Evolutionary conservation across 2,797 vertebrate species (phyloP).

Genomic region (Pterois miles): DNA sequence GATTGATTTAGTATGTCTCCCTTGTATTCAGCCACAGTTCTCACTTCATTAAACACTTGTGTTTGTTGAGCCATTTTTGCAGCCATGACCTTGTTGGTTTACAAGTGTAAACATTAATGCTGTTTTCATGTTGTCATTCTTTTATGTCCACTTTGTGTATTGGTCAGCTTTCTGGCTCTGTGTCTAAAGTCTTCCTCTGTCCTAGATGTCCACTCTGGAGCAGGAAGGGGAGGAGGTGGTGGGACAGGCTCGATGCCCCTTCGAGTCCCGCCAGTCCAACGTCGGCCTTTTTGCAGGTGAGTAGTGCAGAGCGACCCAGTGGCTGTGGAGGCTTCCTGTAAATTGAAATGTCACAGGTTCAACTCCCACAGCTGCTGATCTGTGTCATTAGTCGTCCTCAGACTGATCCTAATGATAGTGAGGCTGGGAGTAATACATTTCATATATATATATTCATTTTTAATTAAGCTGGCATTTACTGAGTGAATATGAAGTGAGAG

Average conservation of each 20-base stretch:
- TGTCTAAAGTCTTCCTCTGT: slow-evolving; percentile 5
- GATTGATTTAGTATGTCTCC: slow-evolving; percentile 14
- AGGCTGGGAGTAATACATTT: not conserved
- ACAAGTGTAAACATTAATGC: not conserved
- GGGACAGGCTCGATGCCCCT: slow-evolving; percentile 94
- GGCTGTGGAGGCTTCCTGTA: not conserved
- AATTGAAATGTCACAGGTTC: not conserved
- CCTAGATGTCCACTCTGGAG: slow-evolving; percentile 88
- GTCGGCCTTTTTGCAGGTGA: slow-evolving; percentile 93
- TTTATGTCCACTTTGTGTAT: slow-evolving; percentile 10
- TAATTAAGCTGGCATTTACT: not conserved
- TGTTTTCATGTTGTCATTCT: not conserved
- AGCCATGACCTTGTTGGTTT: not conserved
- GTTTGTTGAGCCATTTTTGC: slow-evolving; percentile 13
- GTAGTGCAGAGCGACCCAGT: slow-evolving; percentile 18
- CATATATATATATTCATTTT: not conserved
- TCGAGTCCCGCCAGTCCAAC: slow-evolving; percentile 92
- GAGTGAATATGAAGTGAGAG: not conserved
- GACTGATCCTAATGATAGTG: not conserved
- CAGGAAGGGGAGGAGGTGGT: slow-evolving; percentile 93
- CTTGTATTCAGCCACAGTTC: not conserved
- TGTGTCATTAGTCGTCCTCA: too few species aligned
- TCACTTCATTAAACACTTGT: slow-evolving; percentile 11
- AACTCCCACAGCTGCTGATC: not conserved
- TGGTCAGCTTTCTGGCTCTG: not conserved